Base-by-base conservation (phyloP, 2,797 vertebrate genomes). In the Scarus forsteni region DNA sequence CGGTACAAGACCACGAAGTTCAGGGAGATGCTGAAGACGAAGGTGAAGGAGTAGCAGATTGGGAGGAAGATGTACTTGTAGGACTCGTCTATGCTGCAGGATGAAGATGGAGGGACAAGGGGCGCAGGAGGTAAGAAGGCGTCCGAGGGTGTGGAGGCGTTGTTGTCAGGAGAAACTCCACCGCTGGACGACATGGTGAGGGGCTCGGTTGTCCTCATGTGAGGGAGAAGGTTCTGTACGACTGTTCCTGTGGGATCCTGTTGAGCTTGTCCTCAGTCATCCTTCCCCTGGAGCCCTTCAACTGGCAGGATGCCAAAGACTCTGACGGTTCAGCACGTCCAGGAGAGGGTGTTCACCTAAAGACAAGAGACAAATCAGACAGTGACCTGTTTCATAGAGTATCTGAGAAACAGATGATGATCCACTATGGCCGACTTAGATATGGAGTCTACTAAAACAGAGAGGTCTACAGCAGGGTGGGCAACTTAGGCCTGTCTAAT, bases 31-130 rank as follows among this genome's bases (percentile, higher is more conserved):
- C 95, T 95, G 79, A 96, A 95, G 55, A 95, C 75, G 80, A 95
- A 96, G 0, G 95, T 96, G 71, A 95, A 95, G 52, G 94, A 95
- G 82, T 96, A 96, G 67, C 95, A 96, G 60, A 95, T 92, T 8
- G 95, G 95, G 45, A 96, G 93, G 85, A 95, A 96, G 65, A 96
- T 95, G 85, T 96, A 95, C 71, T 96, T 96, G 90, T 96, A 96
- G 16, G 95, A 95, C 77, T 96, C 95, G 1, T 96, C 95, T 44
- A 95, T 95, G 84, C 92, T 95, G 81, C 95, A 96, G 51, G 92
- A 85, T 7, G 75, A 73, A 73, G 82, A 67, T 55, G 56, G 56
- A 14, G 61, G 34, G 9, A 52, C 11, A 1, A 68, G 45, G 57
- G 83, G 64, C 52, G 72, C 66, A 54, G 59, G 27, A 9, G 62